Conservation (phyloP, 2,797 vertebrate genomes). For the Pangasius djambal region DNA sequence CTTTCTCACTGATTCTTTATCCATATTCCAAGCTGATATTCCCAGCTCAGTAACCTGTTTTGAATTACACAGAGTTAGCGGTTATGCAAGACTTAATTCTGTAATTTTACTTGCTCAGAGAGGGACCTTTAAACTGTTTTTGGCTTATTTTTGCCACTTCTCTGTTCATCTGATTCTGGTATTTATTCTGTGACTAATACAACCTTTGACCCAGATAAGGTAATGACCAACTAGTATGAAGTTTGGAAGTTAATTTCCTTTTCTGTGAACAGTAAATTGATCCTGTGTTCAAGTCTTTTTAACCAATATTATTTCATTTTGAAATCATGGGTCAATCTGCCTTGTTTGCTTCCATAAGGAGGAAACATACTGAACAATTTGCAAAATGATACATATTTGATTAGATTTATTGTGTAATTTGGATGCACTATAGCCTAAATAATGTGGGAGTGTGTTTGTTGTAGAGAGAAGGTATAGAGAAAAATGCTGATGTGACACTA, state of each 20-base stretch:
- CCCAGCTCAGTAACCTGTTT: not conserved
- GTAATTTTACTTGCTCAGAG: not conserved
- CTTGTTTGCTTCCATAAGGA: not conserved
- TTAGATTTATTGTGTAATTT: not conserved
- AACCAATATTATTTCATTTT: not conserved
- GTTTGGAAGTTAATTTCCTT: not conserved
- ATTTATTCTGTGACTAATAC: not conserved
- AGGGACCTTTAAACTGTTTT: not conserved
- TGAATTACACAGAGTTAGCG: not conserved
- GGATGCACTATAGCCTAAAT: not conserved
- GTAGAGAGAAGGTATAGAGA: not conserved
- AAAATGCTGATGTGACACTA: constrained; percentile 13
- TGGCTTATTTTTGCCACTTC: not conserved
- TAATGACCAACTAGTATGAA: not conserved
- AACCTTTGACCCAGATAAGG: not conserved
- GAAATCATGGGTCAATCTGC: not conserved
- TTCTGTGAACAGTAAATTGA: not conserved
- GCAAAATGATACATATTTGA: not conserved
- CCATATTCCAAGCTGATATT: not conserved
- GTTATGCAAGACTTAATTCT: not conserved
- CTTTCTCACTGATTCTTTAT: not conserved
- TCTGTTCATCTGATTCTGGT: not conserved
- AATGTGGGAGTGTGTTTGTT: not conserved
- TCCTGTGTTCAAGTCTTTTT: not conserved
- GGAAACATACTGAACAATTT: not conserved